These are phyloP conservation scores for Anoura caudifer DNA, from an alignment of 2,113 vertebrate genomes.

Conservation along the genomic window DNA sequence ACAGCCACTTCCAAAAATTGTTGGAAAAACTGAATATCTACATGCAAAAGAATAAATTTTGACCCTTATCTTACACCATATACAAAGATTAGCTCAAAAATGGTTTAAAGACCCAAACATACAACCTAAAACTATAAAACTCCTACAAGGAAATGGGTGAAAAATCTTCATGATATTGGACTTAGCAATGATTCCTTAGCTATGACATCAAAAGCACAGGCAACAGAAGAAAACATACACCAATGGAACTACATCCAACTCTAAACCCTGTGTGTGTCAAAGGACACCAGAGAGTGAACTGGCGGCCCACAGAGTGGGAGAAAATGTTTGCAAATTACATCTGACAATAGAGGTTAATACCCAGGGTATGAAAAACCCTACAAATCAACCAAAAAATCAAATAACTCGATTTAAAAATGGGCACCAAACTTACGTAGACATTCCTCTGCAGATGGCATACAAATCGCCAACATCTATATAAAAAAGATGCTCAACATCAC, in stretches of 20 bases:
- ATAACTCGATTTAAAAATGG: neutral
- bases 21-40: neutral
- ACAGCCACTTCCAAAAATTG: neutral
- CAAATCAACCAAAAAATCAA: neutral
- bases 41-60: neutral
- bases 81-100: neutral
- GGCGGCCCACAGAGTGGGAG: neutral
- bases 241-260: neutral
- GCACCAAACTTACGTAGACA: neutral
- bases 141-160: neutral
- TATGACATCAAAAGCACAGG: neutral
- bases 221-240: neutral
- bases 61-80: neutral
- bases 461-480: neutral
- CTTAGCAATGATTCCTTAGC: neutral
- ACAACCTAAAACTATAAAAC: neutral
- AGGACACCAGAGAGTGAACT: neutral
- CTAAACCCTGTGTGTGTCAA: neutral
- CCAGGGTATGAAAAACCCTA: neutral
- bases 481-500: neutral
- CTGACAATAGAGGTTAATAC: neutral
- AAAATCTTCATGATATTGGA: neutral
- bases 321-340: neutral
- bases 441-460: neutral
- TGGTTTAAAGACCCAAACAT: neutral